Percentiles rank a stretch among this genome's conserved stretches.
These are phyloP conservation scores for Oceanodroma tethys DNA, from an alignment of 2,113 vertebrate genomes.

Conservation along the genomic window DNA sequence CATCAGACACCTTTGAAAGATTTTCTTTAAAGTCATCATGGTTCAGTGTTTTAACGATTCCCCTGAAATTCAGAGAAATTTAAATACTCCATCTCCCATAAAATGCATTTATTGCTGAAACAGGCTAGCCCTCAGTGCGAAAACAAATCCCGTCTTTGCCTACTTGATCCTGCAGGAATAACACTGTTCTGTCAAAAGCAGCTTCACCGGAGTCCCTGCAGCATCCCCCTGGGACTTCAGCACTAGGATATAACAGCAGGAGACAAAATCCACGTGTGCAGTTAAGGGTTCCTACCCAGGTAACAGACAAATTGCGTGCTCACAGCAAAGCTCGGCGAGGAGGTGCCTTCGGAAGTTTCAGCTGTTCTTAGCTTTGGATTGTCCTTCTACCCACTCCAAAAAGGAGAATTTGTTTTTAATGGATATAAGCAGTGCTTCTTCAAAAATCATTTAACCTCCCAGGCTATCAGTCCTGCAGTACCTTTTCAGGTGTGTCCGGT, in stretches of 20 bases:
- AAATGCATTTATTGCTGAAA: background rate
- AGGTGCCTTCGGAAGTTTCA: background rate
- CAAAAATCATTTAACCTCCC: background rate
- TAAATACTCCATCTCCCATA: background rate
- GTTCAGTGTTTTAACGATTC: background rate
- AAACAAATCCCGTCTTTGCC: background rate
- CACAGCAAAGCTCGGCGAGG: background rate
- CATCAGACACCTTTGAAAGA: background rate
- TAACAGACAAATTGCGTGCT: fast-evolving
- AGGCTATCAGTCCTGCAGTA: background rate
- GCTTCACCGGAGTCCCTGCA: background rate
- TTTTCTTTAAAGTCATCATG: background rate
- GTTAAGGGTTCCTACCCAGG: no score
- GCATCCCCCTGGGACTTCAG: background rate
- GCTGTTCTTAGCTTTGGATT: background rate
- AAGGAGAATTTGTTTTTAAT: background rate
- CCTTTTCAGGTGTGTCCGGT: slow-evolving; percentile 89
- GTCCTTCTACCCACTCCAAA: background rate
- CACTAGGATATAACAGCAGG: background rate
- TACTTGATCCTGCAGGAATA: background rate
- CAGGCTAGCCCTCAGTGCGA: background rate
- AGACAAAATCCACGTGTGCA: background rate
- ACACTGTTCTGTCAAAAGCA: no score
- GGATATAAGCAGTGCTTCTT: background rate
- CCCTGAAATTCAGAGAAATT: background rate